Evolutionary conservation across 1,140 invertebrate genomes (phyloP), one percentile per base, ranked within the genome.

Genomic region (Bombus vancouverensis): DNA sequence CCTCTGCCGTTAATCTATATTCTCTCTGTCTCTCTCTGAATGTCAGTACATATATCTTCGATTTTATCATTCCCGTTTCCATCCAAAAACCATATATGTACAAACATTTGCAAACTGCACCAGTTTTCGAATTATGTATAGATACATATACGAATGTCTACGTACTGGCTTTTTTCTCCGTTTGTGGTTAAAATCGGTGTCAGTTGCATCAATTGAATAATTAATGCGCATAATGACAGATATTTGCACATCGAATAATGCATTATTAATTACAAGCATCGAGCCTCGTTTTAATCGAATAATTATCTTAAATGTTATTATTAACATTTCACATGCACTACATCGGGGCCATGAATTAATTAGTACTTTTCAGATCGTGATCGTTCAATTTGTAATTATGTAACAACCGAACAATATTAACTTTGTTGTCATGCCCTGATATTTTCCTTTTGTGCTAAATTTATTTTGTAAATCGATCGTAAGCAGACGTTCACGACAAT

Each of bases 301-400:
- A 72, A 72, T 25, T 72, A 42, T 72, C 28, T 72, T 42, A 72
- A n/a, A 62, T 62, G 59, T 62, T 62, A 62, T 62, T 70, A 25
- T 25, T 39, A 70, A 70, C 68, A 5, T 37, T 37, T 70, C 22
- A 10, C 68, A 12, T 37, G 10, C 68, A 12, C 6, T 53, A 5
- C 6, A 53, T 25, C 22, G 34, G 1, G 22, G 15, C 32, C 22
- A 28, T 39, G 34, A 70, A 70, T 70, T 70, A 39, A 70, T 70
- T 39, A 70, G 68, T 12, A 39, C 15, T 39, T 28, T 70, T 39
- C 68, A 25, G 18, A 39, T 28, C 22, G 10, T 25, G 68, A 39
- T 39, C 34, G 34, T 70, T 70, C 37, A 10, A 25, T 39, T 12
- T 13, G 5, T 8, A 28, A n/a, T n/a, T n/a, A 42, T 8, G 34